A percentile compares a stretch with the other conserved stretches of the same genome.
Conservation (phyloP, 2,797 vertebrate genomes). For the Pipistrellus pygmaeus region DNA sequence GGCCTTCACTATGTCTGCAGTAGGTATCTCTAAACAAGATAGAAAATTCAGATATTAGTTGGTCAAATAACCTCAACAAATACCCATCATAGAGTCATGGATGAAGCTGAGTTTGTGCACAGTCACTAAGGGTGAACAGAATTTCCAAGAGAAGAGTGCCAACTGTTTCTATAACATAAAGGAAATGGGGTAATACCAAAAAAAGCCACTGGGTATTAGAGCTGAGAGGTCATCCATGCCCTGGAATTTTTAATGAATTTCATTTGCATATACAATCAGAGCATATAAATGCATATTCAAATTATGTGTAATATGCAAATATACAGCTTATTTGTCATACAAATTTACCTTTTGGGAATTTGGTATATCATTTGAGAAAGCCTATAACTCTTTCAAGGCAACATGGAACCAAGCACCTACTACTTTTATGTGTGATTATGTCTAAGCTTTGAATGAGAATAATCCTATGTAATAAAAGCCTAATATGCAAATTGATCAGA, state of each 20-base stretch:
- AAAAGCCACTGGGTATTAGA: background rate
- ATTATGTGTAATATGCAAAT: conserved; percentile 45
- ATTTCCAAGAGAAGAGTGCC: background rate
- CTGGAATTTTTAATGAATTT: conserved; percentile 50
- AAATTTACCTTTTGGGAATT: conserved; percentile 68
- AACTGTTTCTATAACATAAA: conserved; percentile 38
- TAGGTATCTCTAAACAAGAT: conserved; percentile 34
- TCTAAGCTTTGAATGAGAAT: conserved; percentile 51
- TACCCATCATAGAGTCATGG: background rate
- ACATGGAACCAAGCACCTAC: conserved; percentile 7
- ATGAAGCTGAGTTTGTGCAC: background rate
- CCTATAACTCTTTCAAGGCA: conserved; percentile 60
- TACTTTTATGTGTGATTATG: conserved; percentile 28
- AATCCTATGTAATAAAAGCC: background rate
- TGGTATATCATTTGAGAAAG: conserved; percentile 35
- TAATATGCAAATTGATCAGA: too few species aligned
- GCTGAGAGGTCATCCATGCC: conserved; percentile 3
- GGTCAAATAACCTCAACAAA: background rate
- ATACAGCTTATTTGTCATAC: conserved; percentile 56
- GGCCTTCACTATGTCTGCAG: background rate
- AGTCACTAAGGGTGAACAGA: background rate
- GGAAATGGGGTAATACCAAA: background rate
- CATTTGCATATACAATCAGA: conserved; percentile 57
- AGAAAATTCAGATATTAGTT: background rate
- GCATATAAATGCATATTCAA: conserved; percentile 48